phyloP scores from a whole-genome alignment of 2,113 vertebrate genomes.

The Trochalopteron elliotii region DNA sequence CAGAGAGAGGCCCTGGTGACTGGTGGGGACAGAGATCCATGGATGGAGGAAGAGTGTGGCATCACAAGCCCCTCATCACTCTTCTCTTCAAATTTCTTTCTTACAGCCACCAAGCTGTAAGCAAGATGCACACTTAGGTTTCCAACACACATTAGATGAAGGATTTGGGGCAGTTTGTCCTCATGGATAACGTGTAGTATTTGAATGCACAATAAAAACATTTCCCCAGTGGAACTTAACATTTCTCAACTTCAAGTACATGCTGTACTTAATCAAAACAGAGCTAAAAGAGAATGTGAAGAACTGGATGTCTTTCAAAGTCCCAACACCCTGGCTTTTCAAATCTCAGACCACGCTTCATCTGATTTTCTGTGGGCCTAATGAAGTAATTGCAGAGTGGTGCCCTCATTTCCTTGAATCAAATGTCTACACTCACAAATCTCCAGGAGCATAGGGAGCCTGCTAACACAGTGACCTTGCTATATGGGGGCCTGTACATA shows the following conservation, averaged over 20 bases:
- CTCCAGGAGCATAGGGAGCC: slow-evolving; percentile 32
- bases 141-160: not conserved
- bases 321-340: not conserved
- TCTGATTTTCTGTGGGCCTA: slow-evolving; percentile 73
- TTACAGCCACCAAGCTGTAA: not conserved
- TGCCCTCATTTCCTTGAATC: slow-evolving; percentile 56
- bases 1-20: not conserved
- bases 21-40: not conserved
- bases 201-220: not conserved
- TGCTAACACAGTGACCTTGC: slow-evolving; percentile 42
- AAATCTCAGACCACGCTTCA: slow-evolving; percentile 75
- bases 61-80: not conserved
- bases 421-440: slow-evolving; percentile 66
- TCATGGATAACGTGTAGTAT: not conserved
- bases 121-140: not conserved
- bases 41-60: accelerated
- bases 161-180: not conserved
- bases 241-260: slow-evolving; percentile 13
- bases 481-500: slow-evolving; percentile 12
- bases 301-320: not conserved
- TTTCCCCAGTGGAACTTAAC: not conserved
- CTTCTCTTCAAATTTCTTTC: not conserved
- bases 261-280: not conserved
- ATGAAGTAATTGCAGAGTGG: slow-evolving; percentile 73
- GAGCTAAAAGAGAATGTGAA: slow-evolving; percentile 16